phyloP scores from a whole-genome alignment of 2,113 vertebrate species.

The Lycaon pictus region DNA sequence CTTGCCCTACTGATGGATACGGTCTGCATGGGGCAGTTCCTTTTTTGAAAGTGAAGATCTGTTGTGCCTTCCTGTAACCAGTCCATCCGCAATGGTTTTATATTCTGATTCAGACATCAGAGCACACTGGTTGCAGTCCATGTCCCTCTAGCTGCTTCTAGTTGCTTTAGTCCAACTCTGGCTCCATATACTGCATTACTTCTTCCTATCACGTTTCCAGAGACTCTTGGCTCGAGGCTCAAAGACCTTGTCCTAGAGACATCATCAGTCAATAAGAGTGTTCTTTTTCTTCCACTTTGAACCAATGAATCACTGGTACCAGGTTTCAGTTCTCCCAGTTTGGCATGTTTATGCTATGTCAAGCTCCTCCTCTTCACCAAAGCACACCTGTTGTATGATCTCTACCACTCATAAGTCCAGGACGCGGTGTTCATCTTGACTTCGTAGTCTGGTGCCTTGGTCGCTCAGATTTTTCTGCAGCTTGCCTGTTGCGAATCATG shows the following conservation, averaged over 20 bases:
- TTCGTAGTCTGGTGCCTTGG: fast-evolving
- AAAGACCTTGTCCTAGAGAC: not conserved
- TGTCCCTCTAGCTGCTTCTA: not conserved
- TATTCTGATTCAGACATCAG: not conserved
- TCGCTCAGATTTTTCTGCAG: not conserved
- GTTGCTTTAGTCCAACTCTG: not conserved
- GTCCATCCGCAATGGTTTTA: fast-evolving
- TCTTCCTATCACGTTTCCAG: not conserved
- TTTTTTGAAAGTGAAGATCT: not conserved
- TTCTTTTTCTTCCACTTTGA: slow-evolving; percentile 57
- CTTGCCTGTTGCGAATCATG: not conserved
- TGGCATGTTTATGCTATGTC: not conserved
- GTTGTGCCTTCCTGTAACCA: not conserved
- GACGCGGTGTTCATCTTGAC: not conserved
- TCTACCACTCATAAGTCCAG: not conserved
- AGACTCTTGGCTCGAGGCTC: not conserved
- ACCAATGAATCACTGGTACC: slow-evolving; percentile 56
- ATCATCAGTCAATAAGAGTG: slow-evolving; percentile 33
- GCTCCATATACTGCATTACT: not conserved
- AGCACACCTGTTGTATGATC: not conserved
- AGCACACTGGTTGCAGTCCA: not conserved
- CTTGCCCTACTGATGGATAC: not conserved
- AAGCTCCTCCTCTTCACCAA: not conserved
- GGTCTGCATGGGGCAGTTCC: not conserved
- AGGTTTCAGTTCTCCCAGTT: not conserved